These are phyloP conservation scores for Alligator sinensis DNA, from an alignment of 2,113 vertebrate species.

Conservation along the genomic window DNA sequence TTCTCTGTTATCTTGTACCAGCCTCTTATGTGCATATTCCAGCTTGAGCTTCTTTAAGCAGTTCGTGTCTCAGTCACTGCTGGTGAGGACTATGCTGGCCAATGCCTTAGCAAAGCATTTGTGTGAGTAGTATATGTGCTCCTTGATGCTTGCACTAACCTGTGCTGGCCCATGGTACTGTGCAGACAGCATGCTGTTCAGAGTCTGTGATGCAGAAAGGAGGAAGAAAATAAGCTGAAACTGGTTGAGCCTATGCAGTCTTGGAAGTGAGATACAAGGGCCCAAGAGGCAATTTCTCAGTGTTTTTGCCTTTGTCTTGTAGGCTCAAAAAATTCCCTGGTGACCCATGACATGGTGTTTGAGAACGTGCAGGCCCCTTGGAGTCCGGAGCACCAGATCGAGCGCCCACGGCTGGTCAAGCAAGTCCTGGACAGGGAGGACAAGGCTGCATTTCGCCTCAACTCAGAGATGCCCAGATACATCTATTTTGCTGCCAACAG, in stretches of 20 bases:
- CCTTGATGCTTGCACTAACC: no score
- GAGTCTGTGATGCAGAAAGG: accelerated
- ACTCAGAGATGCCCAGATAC: constrained; percentile 84
- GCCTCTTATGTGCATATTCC: no score
- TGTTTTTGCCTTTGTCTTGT: constrained; percentile 1
- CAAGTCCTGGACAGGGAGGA: constrained; percentile 86
- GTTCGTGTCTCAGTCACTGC: no score
- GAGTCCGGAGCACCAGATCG: constrained; percentile 79
- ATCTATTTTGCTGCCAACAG: constrained; percentile 88
- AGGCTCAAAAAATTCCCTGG: constrained; percentile 89
- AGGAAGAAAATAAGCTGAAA: neutral
- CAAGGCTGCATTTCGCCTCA: constrained; percentile 84
- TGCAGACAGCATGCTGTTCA: accelerated
- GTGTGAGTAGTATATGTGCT: no score
- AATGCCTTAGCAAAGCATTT: no score
- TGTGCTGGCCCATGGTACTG: accelerated
- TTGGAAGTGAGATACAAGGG: accelerated
- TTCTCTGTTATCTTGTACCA: no score
- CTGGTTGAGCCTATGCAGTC: neutral
- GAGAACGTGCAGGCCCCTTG: constrained; percentile 83
- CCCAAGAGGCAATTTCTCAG: accelerated
- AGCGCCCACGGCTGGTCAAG: constrained; percentile 86
- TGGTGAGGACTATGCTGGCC: no score
- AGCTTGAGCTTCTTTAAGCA: no score
- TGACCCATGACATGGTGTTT: constrained; percentile 89